Percentiles rank a stretch among this genome's conserved stretches.
Evolutionary conservation across 2,113 vertebrate genomes (phyloP).

Genomic region (Paraplagusia blochii): DNA sequence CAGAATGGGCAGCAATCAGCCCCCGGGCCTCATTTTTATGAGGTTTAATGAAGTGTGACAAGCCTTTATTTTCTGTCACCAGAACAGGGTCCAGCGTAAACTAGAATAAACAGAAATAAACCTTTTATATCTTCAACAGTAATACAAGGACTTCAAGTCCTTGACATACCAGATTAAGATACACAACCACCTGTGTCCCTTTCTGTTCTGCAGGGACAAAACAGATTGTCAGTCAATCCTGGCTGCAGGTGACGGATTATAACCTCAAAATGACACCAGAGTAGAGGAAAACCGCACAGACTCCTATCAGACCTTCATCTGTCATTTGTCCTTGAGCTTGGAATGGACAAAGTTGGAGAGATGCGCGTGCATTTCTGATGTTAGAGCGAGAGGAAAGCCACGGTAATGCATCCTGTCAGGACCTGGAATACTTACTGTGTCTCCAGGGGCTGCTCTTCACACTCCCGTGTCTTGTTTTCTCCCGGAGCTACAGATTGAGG

Average conservation of each 20-base stretch:
- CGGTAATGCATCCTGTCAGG: constrained; percentile 15
- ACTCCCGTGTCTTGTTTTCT: constrained; percentile 49
- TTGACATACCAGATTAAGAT: constrained; percentile 21
- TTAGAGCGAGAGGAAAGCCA: constrained; percentile 11
- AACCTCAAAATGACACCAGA: constrained; percentile 4
- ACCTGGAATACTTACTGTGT: constrained; percentile 67
- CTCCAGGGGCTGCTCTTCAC: constrained; percentile 45
- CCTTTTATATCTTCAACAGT: no score
- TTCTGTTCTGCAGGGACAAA: constrained; percentile 11
- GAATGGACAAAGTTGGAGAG: constrained; percentile 39
- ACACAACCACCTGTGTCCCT: constrained; percentile 48
- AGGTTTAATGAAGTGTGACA: no score
- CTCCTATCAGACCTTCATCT: constrained; percentile 42
- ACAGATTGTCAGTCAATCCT: constrained; percentile 15
- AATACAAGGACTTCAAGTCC: constrained; percentile 11
- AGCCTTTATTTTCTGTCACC: no score
- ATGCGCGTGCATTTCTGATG: constrained; percentile 20
- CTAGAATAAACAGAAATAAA: no score
- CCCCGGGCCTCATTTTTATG: no score
- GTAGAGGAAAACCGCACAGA: constrained; percentile 4
- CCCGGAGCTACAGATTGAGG: constrained; percentile 55
- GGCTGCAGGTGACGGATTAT: not conserved
- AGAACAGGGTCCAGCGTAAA: no score
- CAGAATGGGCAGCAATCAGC: no score
- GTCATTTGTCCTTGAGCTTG: constrained; percentile 66